Evolutionary conservation across 2,797 vertebrate species (phyloP).

Genomic region (Paratrypauchen microcephalus): DNA sequence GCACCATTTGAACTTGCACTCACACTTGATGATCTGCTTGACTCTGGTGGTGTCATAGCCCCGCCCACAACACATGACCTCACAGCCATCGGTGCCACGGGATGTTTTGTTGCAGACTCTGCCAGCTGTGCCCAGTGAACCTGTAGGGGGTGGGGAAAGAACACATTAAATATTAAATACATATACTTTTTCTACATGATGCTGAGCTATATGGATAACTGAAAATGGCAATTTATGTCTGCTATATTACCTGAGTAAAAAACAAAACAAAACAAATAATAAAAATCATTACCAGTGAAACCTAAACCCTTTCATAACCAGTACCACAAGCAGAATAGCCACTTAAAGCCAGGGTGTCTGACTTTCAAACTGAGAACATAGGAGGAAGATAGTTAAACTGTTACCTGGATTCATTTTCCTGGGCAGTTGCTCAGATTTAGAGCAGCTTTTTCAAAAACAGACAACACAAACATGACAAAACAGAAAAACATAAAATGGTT

Average conservation of each 20-base stretch:
- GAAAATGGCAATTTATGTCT: not conserved
- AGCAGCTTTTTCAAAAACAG: too few species aligned
- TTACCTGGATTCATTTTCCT: too few species aligned
- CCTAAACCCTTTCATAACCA: not conserved
- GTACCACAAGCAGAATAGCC: not conserved
- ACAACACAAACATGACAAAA: not conserved
- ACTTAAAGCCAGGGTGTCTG: not conserved
- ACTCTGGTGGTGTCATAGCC: constrained; percentile 95
- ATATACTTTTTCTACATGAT: not conserved
- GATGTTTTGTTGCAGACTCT: constrained; percentile 92
- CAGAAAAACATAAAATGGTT: not conserved
- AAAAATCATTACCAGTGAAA: not conserved
- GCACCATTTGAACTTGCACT: constrained; percentile 99
- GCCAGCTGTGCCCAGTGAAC: constrained; percentile 93
- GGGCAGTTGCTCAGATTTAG: too few species aligned
- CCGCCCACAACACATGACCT: constrained; percentile 98
- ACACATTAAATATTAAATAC: not conserved
- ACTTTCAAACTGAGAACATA: too few species aligned
- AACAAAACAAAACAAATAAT: not conserved
- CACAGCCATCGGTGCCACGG: constrained; percentile 91
- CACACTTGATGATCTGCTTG: constrained; percentile 93
- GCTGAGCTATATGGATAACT: not conserved
- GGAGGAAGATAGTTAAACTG: too few species aligned
- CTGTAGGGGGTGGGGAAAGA: constrained; percentile 60
- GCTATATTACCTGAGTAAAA: not conserved